phyloP scores from a whole-genome alignment of 2,888 invertebrate genomes.

The Lasioglossum malachurum region DNA sequence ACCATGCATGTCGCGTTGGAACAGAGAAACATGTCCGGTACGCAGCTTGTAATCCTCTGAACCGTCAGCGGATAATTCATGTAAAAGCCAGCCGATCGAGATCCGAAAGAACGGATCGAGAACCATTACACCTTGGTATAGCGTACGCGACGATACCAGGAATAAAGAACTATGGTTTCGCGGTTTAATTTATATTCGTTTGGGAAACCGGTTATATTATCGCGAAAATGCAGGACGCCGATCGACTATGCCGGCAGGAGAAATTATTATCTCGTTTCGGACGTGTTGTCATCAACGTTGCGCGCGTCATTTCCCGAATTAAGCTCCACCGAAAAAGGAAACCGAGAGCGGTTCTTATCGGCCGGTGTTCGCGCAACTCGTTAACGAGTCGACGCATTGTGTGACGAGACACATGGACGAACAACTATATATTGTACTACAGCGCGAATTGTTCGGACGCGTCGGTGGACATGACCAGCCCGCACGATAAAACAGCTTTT shows the following conservation, averaged over 20 bases:
- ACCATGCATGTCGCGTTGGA: neutral
- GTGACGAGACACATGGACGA: neutral
- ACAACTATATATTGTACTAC: neutral
- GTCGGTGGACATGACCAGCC: neutral
- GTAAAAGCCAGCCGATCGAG: neutral
- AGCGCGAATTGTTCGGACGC: neutral
- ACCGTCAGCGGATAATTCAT: slow-evolving; percentile 20
- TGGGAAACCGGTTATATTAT: slow-evolving; percentile 60
- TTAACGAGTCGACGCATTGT: neutral
- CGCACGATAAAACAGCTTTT: slow-evolving; percentile 2
- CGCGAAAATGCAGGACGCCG: slow-evolving; percentile 10
- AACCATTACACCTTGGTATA: slow-evolving; percentile 34
- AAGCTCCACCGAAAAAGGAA: neutral
- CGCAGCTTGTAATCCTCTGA: slow-evolving; percentile 31
- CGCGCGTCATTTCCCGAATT: slow-evolving; percentile 3
- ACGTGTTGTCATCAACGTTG: neutral
- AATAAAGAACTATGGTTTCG: slow-evolving; percentile 31
- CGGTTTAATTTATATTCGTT: slow-evolving; percentile 64
- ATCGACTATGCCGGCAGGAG: neutral
- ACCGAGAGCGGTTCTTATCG: neutral
- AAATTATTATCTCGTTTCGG: slow-evolving; percentile 58
- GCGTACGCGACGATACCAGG: slow-evolving; percentile 26
- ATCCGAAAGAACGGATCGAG: slow-evolving; percentile 17
- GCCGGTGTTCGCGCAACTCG: neutral
- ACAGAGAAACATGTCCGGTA: neutral